Conservation (phyloP, 2,113 vertebrate species). For the Phyllostomus hastatus region DNA sequence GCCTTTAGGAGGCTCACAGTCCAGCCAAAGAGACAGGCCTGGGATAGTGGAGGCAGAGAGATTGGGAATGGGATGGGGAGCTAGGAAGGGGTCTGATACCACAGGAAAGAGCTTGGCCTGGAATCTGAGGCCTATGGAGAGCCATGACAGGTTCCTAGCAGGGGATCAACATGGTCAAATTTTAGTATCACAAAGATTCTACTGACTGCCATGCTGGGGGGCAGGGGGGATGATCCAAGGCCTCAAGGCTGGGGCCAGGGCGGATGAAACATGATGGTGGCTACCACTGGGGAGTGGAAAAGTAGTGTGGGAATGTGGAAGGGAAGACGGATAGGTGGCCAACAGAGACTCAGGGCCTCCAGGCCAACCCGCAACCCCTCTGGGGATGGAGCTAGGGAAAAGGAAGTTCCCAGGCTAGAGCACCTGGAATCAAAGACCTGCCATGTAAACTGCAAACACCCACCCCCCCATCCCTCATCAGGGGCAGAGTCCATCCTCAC, state of each 20-base stretch:
- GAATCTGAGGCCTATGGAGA: not conserved
- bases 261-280: not conserved
- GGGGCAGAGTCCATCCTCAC: conserved; percentile 78
- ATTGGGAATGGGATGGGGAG: not conserved
- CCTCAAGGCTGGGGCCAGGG: not conserved
- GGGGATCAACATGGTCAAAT: not conserved
- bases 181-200: not conserved
- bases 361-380: not conserved
- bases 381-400: not conserved
- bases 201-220: not conserved
- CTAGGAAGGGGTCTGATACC: not conserved
- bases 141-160: not conserved
- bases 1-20: not conserved
- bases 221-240: not conserved
- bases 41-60: not conserved
- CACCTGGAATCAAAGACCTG: not conserved
- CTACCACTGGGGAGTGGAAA: not conserved
- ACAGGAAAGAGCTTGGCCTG: not conserved
- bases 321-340: not conserved
- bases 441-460: not conserved
- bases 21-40: not conserved
- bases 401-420: not conserved
- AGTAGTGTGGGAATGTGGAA: not conserved
- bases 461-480: not conserved
- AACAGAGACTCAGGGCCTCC: not conserved